Base-by-base conservation (phyloP, 2,113 vertebrate genomes). In the Gasterosteus aculeatus region DNA sequence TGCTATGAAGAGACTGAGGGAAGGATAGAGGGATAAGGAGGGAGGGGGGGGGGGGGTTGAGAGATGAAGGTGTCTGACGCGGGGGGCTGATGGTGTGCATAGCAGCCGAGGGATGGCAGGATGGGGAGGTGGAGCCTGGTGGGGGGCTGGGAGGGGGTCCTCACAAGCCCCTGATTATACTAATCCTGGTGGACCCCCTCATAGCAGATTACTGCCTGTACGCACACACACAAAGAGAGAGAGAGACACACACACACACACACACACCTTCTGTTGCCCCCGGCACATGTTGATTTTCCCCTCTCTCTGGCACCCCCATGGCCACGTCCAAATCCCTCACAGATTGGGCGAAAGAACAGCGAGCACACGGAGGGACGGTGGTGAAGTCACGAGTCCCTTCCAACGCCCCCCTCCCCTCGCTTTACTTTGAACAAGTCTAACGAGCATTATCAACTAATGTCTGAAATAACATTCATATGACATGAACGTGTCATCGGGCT, bases 171-270 rank as follows among this genome's bases (percentile, higher is more conserved):
- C 82, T 83, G 89, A 92, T 93, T 92, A 94, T 91, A 84, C 86
- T 91, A 92, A 93, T 93, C 92, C 85, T 81, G 69, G 66, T 77
- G 78, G 91, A 82, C 85, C 90, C 84, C 90, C 75, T 79, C 58
- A 78, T 77, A 38, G 89, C 47, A 85, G 83, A 86, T 93, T 92
- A 90, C 78, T 16, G 72, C 78, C 76, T 77, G 56, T 66, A 65
- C 75, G 71, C 82, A 85, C 57, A 49, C 65, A 67, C 67, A 73
- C 53, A 68, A 64, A 22, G 58, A 75, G 22, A 26, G 22, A 26
- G 22, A 26, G 22, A n/a, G 58, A 64, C 35, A 77, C 15, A 46
- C 44, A 58, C 63, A 46, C 60, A 57, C 39, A 81, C 44, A 69
- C 63, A 82, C 71, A 82, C 85, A 68, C 26, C 82, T 82, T 91